A percentile compares a stretch with the other conserved stretches of the same genome.
phyloP scores from a whole-genome alignment of 2,797 vertebrate genomes.

The Petrocephalus sullivani region DNA sequence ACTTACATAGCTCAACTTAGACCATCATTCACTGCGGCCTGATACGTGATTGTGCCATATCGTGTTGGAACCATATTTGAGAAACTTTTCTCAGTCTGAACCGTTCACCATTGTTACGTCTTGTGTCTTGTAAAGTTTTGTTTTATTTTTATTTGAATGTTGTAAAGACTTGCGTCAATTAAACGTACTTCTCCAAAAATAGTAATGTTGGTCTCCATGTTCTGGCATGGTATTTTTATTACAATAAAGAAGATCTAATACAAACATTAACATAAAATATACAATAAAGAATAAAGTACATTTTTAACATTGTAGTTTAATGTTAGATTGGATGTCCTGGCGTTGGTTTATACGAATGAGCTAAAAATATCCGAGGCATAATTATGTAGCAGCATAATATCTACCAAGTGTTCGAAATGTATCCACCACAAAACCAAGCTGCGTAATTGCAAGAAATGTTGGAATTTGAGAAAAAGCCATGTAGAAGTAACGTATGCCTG shows the following conservation, averaged over 20 bases:
- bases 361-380: neutral
- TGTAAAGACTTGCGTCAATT: neutral
- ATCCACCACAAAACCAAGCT: neutral
- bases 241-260: neutral
- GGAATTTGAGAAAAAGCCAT: neutral
- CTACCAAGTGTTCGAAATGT: neutral
- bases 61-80: neutral
- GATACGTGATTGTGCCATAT: too few relatives aligned
- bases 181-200: too few relatives aligned
- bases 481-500: neutral
- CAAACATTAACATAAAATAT: too few relatives aligned
- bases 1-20: too few relatives aligned
- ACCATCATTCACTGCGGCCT: neutral
- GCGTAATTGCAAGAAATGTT: neutral
- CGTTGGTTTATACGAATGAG: neutral
- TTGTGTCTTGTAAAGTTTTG: neutral
- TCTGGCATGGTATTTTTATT: neutral
- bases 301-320: neutral
- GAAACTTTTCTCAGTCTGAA: neutral
- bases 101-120: neutral
- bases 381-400: neutral
- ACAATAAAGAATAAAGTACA: neutral
- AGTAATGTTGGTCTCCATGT: neutral
- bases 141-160: neutral
- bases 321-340: neutral